phyloP scores from a whole-genome alignment of 2,888 invertebrate genomes.

The Drosophila colorata region DNA sequence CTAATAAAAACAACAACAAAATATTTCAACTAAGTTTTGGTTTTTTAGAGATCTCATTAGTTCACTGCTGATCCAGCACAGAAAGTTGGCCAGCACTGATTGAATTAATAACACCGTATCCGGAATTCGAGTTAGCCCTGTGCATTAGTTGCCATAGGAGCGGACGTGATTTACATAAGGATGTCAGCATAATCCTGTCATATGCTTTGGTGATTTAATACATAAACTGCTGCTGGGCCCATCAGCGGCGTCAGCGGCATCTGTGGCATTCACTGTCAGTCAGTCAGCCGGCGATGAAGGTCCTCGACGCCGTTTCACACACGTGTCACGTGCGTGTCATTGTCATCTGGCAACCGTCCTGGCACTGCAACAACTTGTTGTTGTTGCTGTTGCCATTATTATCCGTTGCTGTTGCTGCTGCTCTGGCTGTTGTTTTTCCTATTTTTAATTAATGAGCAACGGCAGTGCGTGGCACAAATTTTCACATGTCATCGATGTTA shows the following conservation, averaged over 20 bases:
- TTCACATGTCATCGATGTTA: conserved; percentile 39
- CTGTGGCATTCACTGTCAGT: conserved; percentile 44
- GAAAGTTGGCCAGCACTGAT: not conserved
- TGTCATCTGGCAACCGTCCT: conserved; percentile 55
- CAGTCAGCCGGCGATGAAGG: conserved; percentile 42
- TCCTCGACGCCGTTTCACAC: conserved; percentile 57
- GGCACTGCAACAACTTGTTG: conserved; percentile 20
- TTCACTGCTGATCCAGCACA: conserved; percentile 1
- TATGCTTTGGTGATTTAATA: conserved; percentile 75
- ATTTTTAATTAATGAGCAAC: conserved; percentile 76
- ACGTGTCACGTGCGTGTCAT: conserved; percentile 60
- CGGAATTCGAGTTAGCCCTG: conserved; percentile 15
- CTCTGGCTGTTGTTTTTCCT: conserved; percentile 32
- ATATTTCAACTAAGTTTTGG: not conserved
- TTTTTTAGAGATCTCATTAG: too few relatives aligned
- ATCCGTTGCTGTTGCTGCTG: conserved; percentile 26
- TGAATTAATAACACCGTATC: conserved; percentile 1
- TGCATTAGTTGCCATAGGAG: conserved; percentile 54
- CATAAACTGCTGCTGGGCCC: conserved; percentile 50
- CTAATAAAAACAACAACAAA: conserved; percentile 2
- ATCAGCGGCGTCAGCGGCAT: conserved; percentile 30
- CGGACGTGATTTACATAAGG: conserved; percentile 75
- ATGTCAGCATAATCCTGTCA: conserved; percentile 74
- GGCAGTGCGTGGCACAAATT: conserved; percentile 40
- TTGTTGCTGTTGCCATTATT: conserved; percentile 6